Percentiles rank a stretch among this genome's conserved stretches.
phyloP scores from a whole-genome alignment of 1,140 invertebrate species.

The Nymphalis io region DNA sequence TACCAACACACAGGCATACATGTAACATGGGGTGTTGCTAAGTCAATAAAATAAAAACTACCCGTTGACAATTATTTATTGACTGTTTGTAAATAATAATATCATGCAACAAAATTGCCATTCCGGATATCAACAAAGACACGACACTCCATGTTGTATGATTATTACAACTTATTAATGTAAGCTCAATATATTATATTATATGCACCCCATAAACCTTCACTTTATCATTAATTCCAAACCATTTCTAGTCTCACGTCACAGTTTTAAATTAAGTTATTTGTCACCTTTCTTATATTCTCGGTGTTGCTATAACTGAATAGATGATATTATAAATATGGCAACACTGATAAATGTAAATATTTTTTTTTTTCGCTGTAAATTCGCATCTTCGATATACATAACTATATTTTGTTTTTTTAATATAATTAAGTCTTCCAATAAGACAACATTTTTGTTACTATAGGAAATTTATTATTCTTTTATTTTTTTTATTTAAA shows the following conservation, averaged over 20 bases:
- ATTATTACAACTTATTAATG: neutral
- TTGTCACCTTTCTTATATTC: constrained; percentile 35
- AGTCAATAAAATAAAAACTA: neutral
- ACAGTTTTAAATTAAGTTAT: constrained; percentile 77
- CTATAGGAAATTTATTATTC: too few species aligned
- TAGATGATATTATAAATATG: neutral
- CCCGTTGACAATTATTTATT: neutral
- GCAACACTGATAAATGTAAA: constrained; percentile 24
- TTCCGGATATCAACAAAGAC: neutral
- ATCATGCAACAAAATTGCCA: too few species aligned
- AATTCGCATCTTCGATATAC: constrained; percentile 10
- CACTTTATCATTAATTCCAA: constrained; percentile 49
- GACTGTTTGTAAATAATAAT: neutral
- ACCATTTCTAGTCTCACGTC: constrained; percentile 74
- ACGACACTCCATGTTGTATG: neutral
- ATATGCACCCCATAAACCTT: constrained; percentile 15
- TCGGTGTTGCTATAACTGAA: constrained; percentile 13
- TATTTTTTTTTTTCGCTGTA: constrained; percentile 23
- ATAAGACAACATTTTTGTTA: neutral
- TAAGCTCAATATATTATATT: neutral
- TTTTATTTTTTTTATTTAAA: too few species aligned
- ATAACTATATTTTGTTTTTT: constrained; percentile 10
- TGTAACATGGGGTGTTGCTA: constrained; percentile 11
- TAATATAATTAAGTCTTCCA: constrained; percentile 1
- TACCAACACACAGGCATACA: constrained; percentile 44